These are phyloP conservation scores for Clunio marinus DNA, from an alignment of 2,888 invertebrate genomes.

Conservation along the genomic window DNA sequence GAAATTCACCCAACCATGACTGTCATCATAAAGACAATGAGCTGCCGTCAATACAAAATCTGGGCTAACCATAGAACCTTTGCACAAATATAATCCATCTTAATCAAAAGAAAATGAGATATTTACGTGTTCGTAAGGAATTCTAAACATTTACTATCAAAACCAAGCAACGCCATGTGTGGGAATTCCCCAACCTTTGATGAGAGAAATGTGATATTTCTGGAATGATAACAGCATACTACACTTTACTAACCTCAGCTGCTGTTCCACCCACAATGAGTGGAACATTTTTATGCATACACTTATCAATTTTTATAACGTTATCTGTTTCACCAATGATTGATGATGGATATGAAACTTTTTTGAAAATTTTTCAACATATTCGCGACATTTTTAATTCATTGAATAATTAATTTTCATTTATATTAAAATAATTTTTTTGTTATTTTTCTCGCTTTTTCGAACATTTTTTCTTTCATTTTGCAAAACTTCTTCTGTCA, in stretches of 20 bases:
- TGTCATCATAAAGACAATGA: neutral
- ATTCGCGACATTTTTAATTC: constrained; percentile 13
- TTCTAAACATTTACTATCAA: too few relatives aligned
- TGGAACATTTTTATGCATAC: neutral
- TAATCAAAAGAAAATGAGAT: too few relatives aligned
- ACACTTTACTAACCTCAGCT: too few relatives aligned
- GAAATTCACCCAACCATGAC: too few relatives aligned
- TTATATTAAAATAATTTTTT: neutral
- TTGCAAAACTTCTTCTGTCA: neutral
- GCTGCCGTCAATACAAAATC: constrained; percentile 14
- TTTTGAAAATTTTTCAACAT: neutral
- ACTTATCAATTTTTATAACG: neutral
- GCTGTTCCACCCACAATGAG: constrained; percentile 26
- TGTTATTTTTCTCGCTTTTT: too few relatives aligned
- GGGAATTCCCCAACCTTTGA: constrained; percentile 3
- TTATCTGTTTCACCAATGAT: neutral
- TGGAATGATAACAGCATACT: too few relatives aligned
- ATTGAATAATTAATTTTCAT: too few relatives aligned
- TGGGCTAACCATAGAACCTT: neutral
- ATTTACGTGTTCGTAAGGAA: too few relatives aligned
- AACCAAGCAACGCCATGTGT: constrained; percentile 10
- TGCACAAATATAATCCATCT: neutral
- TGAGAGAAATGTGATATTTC: too few relatives aligned
- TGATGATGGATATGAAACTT: neutral
- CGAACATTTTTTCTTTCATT: too few relatives aligned